A percentile compares a stretch with the other conserved stretches of the same genome.
Conservation (phyloP, 1,140 invertebrate species). For the Sesamia nonagrioides region DNA sequence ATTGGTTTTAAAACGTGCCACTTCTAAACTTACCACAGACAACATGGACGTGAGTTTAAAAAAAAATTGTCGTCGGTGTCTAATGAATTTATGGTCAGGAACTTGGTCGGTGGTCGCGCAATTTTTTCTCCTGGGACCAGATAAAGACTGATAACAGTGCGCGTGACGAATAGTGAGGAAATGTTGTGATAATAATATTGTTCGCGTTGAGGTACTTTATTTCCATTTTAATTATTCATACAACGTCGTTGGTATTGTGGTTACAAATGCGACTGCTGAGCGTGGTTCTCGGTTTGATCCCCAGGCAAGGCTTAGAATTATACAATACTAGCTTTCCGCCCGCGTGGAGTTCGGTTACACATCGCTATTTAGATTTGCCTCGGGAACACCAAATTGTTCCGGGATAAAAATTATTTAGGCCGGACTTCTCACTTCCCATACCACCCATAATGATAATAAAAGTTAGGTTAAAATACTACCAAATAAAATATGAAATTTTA, state of each 20-base stretch:
- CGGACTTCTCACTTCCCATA: too few species aligned
- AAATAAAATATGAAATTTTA: too few species aligned
- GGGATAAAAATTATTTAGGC: too few species aligned
- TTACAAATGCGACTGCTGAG: neutral
- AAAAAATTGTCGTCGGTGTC: slow-evolving; percentile 76
- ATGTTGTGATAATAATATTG: slow-evolving; percentile 29
- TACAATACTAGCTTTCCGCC: too few species aligned
- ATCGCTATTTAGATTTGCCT: too few species aligned
- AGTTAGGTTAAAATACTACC: too few species aligned
- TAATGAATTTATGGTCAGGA: slow-evolving; percentile 86
- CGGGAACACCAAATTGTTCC: too few species aligned
- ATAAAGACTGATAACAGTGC: slow-evolving; percentile 42
- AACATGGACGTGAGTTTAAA: slow-evolving; percentile 69
- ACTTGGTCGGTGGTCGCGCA: slow-evolving; percentile 76
- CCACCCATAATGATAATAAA: too few species aligned
- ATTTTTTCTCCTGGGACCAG: slow-evolving; percentile 75
- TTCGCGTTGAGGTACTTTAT: neutral
- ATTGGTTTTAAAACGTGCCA: slow-evolving; percentile 40
- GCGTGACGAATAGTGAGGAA: slow-evolving; percentile 41
- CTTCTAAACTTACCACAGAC: slow-evolving; percentile 57
- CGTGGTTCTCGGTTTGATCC: too few species aligned
- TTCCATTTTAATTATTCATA: neutral
- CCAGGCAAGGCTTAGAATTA: too few species aligned
- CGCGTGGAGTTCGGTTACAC: too few species aligned
- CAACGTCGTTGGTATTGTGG: neutral